These are phyloP conservation scores for Chiridota heheva DNA, from an alignment of 35 echinoderm and acorn worm genomes.

Conservation along the genomic window DNA sequence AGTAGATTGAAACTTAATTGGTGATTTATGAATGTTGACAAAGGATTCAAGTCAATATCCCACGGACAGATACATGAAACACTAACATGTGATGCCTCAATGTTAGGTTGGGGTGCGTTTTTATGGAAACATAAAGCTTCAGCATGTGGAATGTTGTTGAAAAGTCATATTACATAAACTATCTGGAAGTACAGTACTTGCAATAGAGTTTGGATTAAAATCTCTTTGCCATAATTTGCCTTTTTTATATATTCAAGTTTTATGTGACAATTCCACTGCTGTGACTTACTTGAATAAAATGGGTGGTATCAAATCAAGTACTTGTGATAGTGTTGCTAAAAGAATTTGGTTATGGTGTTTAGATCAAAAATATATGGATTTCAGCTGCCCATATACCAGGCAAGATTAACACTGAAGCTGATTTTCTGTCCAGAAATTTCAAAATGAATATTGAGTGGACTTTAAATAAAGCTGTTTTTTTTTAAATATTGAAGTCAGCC, in stretches of 20 bases:
- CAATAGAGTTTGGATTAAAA: constrained; percentile 34
- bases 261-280: constrained; percentile 45
- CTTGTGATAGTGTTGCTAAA: constrained; percentile 24
- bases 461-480: constrained; percentile 4
- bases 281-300: constrained; percentile 45
- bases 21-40: constrained; percentile 24
- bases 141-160: constrained; percentile 34
- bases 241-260: constrained; percentile 20
- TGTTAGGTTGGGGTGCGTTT: constrained; percentile 24
- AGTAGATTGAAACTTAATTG: constrained; percentile 16
- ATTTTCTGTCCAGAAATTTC: constrained; percentile 33
- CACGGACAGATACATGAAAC: not conserved
- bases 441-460: constrained; percentile 32
- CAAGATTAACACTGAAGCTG: constrained; percentile 3
- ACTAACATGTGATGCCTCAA: constrained; percentile 37
- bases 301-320: constrained; percentile 27
- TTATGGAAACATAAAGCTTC: not conserved
- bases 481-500: not conserved
- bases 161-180: constrained; percentile 27
- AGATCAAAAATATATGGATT: too few relatives aligned
- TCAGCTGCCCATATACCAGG: constrained; percentile 35
- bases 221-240: not conserved
- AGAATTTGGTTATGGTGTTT: constrained; percentile 40
- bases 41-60: not conserved
- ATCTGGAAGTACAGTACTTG: constrained; percentile 31